Base-by-base conservation (phyloP, 2,797 vertebrate species). In the Parambassis ranga region DNA sequence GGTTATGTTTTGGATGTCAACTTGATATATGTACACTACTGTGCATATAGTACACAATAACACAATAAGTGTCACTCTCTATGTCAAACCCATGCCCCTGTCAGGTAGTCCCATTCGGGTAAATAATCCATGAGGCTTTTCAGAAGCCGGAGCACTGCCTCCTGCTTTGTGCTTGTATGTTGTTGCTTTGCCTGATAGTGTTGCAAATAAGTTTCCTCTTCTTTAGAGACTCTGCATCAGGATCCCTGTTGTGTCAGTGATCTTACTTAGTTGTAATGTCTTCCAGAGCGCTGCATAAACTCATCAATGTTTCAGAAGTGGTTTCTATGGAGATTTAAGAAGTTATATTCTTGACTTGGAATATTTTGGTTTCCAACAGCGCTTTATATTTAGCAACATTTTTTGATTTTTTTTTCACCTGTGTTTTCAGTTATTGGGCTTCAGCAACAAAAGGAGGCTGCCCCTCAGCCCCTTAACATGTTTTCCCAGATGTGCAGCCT, bases 111-210 rank as follows among this genome's bases (percentile, higher is more conserved):
- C 48, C 22, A 26, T 36, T 36, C 53, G 27, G 49, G 24, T 56
- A 50, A 73, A 47, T 27, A 20, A 50, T 60, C 48, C 14, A 33
- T 38, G 31, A 27, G 16, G 38, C 22, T 3, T 14, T 28, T 59
- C 14, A n/a, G 14, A 32, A 36, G 23, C 18, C 47, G 35, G 41
- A 47, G 22, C 15, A 11, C 28, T 5, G 39, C 32, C 27, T 24
- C 47, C 10, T 14, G 37, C 14, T 31, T 15, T 44, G 27, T 20
- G 14, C 30, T 30, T 23, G 15, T 1, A 1, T 50, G 28, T 36
- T 26, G 22, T 10, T 50, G 24, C n/a, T 18, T 8, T 38, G 32
- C 13, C 26, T 18, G 15, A 57, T 52, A 51, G 46, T 39, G 9
- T 13, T 53, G 9, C 13, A 35, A 24, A 24, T 31, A 20, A 13